Percentiles rank a stretch among this genome's conserved stretches.
These are phyloP conservation scores for Drosophila aff. DNA, from an alignment of 1,140 invertebrate genomes.

Conservation along the genomic window DNA sequence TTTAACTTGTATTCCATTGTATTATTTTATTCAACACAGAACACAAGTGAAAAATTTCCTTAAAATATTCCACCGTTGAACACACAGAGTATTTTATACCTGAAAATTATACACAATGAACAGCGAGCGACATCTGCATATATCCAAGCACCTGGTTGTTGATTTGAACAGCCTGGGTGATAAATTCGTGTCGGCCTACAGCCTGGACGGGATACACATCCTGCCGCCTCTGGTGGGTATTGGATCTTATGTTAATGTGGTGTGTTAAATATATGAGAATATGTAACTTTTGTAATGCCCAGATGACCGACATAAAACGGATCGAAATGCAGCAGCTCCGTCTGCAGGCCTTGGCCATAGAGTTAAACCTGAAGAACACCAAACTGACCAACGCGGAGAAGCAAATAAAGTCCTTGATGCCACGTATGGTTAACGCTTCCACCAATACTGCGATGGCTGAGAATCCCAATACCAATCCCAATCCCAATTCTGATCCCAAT, in stretches of 20 bases:
- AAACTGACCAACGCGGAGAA: background rate
- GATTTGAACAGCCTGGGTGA: background rate
- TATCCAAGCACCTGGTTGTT: slow-evolving; percentile 1
- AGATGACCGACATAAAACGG: slow-evolving; percentile 52
- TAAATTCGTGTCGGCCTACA: slow-evolving; percentile 30
- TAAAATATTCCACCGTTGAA: slow-evolving; percentile 21
- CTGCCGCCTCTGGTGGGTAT: slow-evolving; percentile 55
- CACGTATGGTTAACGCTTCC: slow-evolving; percentile 11
- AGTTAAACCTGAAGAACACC: background rate
- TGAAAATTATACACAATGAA: slow-evolving; percentile 36
- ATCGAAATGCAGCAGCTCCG: slow-evolving; percentile 52
- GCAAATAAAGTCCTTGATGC: background rate
- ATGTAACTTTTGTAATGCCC: background rate
- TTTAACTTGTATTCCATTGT: slow-evolving; percentile 11
- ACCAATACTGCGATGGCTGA: slow-evolving; percentile 24
- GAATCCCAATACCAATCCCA: background rate
- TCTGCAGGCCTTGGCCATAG: slow-evolving; percentile 29
- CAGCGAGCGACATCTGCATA: slow-evolving; percentile 25
- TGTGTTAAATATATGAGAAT: no score
- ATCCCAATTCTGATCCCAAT: background rate
- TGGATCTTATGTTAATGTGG: no score
- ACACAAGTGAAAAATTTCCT: slow-evolving; percentile 28
- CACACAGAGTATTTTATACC: slow-evolving; percentile 22
- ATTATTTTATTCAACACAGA: slow-evolving; percentile 26
- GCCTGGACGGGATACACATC: slow-evolving; percentile 37